These are phyloP conservation scores for Zoroaster sp. DNA, from an alignment of 53 echinoderm and acorn worm species.

Conservation along the genomic window DNA sequence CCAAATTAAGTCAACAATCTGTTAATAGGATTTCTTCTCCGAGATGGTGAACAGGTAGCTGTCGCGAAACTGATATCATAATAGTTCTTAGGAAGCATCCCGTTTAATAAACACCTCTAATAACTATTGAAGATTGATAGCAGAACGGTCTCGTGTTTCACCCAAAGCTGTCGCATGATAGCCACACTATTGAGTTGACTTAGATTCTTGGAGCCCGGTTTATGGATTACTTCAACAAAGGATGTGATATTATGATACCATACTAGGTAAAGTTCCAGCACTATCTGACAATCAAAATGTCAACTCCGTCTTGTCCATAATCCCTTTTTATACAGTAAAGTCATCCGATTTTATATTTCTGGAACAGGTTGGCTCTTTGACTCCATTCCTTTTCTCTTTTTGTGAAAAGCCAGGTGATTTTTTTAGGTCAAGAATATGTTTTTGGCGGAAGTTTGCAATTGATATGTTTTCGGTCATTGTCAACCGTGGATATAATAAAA, in stretches of 20 bases:
- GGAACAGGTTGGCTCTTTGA: neutral
- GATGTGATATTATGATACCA: conserved; percentile 32
- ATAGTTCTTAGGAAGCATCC: neutral
- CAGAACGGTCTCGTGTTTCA: conserved; percentile 16
- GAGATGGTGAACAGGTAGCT: conserved; percentile 3
- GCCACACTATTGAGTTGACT: neutral
- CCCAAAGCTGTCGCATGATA: neutral
- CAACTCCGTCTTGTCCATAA: neutral
- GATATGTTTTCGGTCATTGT: conserved; percentile 16
- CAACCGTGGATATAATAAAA: no score
- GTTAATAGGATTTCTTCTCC: conserved; percentile 4
- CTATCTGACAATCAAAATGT: conserved; percentile 28
- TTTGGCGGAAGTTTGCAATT: conserved; percentile 27
- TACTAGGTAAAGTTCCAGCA: neutral
- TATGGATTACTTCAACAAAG: conserved; percentile 22
- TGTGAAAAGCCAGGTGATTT: neutral
- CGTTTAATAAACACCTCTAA: conserved; percentile 14
- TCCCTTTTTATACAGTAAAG: neutral
- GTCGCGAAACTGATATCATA: conserved; percentile 20
- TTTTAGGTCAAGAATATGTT: conserved; percentile 1
- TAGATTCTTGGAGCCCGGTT: conserved; percentile 6
- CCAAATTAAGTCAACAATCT: neutral
- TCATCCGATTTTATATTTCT: neutral
- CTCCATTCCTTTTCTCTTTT: neutral
- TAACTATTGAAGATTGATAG: conserved; percentile 25